phyloP scores from a whole-genome alignment of 2,888 invertebrate species.

The Watsonalla binaria region DNA sequence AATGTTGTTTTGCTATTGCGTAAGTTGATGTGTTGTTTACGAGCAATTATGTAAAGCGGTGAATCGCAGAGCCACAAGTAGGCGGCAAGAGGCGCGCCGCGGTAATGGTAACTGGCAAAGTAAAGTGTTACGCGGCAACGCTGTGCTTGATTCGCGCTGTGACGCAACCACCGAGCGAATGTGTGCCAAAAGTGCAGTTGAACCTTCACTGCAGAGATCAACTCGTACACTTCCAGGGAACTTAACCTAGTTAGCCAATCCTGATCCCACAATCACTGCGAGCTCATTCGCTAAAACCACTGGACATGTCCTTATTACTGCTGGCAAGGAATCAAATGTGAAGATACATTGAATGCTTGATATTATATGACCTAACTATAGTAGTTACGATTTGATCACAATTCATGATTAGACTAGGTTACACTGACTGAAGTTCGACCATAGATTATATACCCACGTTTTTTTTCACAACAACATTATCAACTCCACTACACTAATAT shows the following conservation, averaged over 20 bases:
- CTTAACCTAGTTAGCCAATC: constrained; percentile 1
- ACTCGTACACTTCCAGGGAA: background rate
- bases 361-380: background rate
- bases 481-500: constrained; percentile 15
- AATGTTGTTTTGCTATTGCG: constrained; percentile 63
- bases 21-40: constrained; percentile 64
- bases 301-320: background rate
- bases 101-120: constrained; percentile 42
- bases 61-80: constrained; percentile 54
- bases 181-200: constrained; percentile 75
- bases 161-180: constrained; percentile 64
- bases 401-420: constrained; percentile 16
- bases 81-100: constrained; percentile 13
- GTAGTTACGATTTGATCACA: background rate
- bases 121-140: constrained; percentile 66
- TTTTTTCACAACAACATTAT: constrained; percentile 46
- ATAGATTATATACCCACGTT: constrained; percentile 33
- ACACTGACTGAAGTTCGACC: background rate
- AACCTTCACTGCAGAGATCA: constrained; percentile 37
- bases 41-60: constrained; percentile 72
- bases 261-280: background rate
- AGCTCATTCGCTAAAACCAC: background rate
- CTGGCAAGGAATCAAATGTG: background rate
- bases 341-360: background rate
- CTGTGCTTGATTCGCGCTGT: constrained; percentile 56